Evolutionary conservation across 2,888 invertebrate genomes (phyloP).

Genomic region (Xylophagus ater): DNA sequence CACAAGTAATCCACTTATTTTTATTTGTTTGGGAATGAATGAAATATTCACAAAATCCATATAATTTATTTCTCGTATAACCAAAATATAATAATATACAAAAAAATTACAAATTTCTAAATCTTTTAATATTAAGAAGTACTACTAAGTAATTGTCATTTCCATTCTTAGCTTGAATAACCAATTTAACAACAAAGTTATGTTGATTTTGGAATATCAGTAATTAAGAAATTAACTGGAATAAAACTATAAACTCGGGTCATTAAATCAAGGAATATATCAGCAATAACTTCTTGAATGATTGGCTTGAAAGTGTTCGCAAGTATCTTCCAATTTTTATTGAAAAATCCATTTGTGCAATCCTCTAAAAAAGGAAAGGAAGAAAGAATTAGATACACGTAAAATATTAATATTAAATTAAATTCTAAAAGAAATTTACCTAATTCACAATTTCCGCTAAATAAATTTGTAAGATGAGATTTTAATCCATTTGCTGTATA

Average conservation of each 20-base stretch:
- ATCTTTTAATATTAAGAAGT: neutral
- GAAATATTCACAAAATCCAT: too few species aligned
- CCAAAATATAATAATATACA: too few species aligned
- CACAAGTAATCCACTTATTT: too few species aligned
- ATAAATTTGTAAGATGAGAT: slow-evolving; percentile 57
- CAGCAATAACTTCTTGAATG: slow-evolving; percentile 57
- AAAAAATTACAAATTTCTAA: too few species aligned
- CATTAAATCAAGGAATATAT: slow-evolving; percentile 55
- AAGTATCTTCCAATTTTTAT: slow-evolving; percentile 61
- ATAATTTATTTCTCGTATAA: too few species aligned
- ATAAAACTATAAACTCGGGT: slow-evolving; percentile 56
- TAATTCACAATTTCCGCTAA: slow-evolving; percentile 59
- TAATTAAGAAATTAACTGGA: slow-evolving; percentile 58
- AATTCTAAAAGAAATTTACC: slow-evolving; percentile 43
- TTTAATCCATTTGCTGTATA: slow-evolving; percentile 56
- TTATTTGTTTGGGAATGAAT: too few species aligned
- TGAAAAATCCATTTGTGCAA: slow-evolving; percentile 60
- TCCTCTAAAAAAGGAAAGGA: slow-evolving; percentile 49
- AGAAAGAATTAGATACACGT: too few species aligned
- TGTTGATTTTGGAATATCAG: slow-evolving; percentile 44
- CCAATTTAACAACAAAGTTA: slow-evolving; percentile 34
- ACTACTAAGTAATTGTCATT: too few species aligned
- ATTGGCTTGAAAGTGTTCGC: slow-evolving; percentile 59
- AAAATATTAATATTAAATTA: too few species aligned
- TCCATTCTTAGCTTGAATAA: too few species aligned